Evolutionary conservation across 2,888 invertebrate species (phyloP).

Genomic region (Nymphalis c-album): DNA sequence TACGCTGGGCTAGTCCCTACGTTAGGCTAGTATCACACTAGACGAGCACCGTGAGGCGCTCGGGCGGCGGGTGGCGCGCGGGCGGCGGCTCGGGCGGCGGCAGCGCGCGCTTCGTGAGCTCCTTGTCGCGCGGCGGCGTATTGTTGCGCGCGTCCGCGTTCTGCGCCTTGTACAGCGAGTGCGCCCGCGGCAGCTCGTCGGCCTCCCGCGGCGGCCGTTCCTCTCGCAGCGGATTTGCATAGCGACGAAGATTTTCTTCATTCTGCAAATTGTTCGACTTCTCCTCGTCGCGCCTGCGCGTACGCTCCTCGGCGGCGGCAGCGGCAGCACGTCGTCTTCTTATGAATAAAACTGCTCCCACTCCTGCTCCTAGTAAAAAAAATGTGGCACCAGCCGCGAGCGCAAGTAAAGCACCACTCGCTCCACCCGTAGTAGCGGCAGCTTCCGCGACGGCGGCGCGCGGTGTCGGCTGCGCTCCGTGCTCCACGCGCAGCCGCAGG

Average conservation of each 20-base stretch:
- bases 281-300: slow-evolving; percentile 88
- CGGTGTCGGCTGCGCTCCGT: slow-evolving; percentile 43
- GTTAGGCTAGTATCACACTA: slow-evolving; percentile 59
- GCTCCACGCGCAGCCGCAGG: slow-evolving; percentile 61
- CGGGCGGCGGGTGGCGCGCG: slow-evolving; percentile 57
- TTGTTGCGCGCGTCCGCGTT: slow-evolving; percentile 92
- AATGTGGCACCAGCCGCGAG: slow-evolving; percentile 44
- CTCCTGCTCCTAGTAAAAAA: slow-evolving; percentile 49
- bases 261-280: slow-evolving; percentile 95
- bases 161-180: slow-evolving; percentile 90
- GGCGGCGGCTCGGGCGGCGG: slow-evolving; percentile 68
- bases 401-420: slow-evolving; percentile 50
- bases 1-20: slow-evolving; percentile 27
- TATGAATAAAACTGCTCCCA: slow-evolving; percentile 53
- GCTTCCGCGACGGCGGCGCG: slow-evolving; percentile 86
- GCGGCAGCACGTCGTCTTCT: slow-evolving; percentile 53
- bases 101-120: slow-evolving; percentile 87
- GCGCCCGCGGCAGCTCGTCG: slow-evolving; percentile 80
- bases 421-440: slow-evolving; percentile 73
- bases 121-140: slow-evolving; percentile 86
- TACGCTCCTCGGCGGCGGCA: slow-evolving; percentile 41
- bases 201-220: slow-evolving; percentile 74
- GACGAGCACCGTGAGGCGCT: slow-evolving; percentile 75
- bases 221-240: slow-evolving; percentile 89
- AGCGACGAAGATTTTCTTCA: slow-evolving; percentile 92